Evolutionary conservation across 2,113 vertebrate genomes (phyloP).

Genomic region (Microcebus lehilahytsara): DNA sequence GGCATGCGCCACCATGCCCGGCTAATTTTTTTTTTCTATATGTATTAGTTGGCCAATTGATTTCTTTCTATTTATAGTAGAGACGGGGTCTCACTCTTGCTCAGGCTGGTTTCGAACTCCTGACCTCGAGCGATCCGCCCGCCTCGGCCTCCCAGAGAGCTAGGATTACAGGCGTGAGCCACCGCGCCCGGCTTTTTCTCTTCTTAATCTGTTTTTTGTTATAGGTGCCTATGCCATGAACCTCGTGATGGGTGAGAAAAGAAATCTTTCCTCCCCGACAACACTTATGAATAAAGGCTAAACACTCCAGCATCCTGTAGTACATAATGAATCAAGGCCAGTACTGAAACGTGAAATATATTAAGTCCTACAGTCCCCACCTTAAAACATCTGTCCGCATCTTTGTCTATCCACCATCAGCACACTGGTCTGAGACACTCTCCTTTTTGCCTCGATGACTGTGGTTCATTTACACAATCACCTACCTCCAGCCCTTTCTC

Average conservation of each 20-base stretch:
- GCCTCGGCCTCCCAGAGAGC: no score
- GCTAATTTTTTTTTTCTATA: no score
- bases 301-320: neutral
- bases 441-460: neutral
- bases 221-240: neutral
- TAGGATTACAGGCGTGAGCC: no score
- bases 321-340: neutral
- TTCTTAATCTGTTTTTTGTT: neutral
- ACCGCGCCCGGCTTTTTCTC: no score
- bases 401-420: neutral
- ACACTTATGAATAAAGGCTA: neutral
- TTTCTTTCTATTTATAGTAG: no score
- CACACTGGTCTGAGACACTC: neutral
- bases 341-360: neutral
- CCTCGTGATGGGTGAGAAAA: neutral
- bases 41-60: no score
- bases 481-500: neutral
- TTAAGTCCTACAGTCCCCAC: neutral
- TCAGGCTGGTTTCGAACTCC: no score
- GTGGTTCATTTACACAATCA: neutral
- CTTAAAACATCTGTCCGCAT: neutral
- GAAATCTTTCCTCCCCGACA: neutral
- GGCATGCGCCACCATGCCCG: no score
- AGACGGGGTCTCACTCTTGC: no score
- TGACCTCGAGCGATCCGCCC: no score